Evolutionary conservation across 2,113 vertebrate genomes (phyloP).

Genomic region (Leucosticte australis): DNA sequence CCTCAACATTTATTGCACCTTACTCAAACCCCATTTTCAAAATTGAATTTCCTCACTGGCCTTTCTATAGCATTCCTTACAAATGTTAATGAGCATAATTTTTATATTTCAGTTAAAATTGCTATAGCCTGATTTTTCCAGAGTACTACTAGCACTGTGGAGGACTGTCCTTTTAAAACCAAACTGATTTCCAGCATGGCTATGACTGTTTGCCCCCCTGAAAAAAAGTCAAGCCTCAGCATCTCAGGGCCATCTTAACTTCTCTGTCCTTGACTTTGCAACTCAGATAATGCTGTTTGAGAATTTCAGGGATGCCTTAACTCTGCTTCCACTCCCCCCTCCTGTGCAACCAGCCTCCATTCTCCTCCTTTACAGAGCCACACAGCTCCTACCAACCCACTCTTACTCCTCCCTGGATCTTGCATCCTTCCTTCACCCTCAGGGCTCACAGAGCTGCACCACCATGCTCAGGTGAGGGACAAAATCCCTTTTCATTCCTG

Average conservation of each 20-base stretch:
- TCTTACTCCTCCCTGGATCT: background rate
- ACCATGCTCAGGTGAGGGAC: background rate
- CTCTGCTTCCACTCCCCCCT: background rate
- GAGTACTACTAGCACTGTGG: background rate
- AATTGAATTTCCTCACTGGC: constrained; percentile 51
- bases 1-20: constrained; percentile 63
- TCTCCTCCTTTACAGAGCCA: background rate
- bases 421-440: background rate
- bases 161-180: background rate
- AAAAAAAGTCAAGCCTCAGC: background rate
- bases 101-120: constrained; percentile 39
- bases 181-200: background rate
- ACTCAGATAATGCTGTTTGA: background rate
- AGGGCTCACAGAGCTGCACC: background rate
- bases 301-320: background rate
- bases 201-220: background rate
- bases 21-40: constrained; percentile 61
- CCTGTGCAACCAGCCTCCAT: background rate
- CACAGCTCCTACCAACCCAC: background rate
- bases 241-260: background rate
- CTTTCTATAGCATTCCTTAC: constrained; percentile 48
- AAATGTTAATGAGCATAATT: constrained; percentile 56
- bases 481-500: background rate
- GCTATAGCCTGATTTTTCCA: constrained; percentile 30
- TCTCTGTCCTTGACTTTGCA: background rate